Percentiles rank a stretch among this genome's conserved stretches.
Evolutionary conservation across 2,113 vertebrate genomes (phyloP).

Genomic region (Aviceda subcristata): DNA sequence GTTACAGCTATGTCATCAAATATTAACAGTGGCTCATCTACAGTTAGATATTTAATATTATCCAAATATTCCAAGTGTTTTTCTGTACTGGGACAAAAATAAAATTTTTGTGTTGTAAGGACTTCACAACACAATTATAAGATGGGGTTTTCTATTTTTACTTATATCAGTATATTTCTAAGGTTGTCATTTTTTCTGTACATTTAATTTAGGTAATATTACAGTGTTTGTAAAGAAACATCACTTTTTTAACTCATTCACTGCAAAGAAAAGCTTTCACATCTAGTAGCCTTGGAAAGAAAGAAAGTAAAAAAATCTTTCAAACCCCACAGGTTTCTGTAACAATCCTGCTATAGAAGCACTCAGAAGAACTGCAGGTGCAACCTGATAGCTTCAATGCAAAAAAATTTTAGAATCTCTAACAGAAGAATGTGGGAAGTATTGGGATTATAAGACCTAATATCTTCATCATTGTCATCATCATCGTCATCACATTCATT

Average conservation of each 20-base stretch:
- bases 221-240: not conserved
- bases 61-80: not conserved
- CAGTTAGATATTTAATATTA: slow-evolving; percentile 24
- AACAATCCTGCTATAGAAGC: not conserved
- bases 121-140: not conserved
- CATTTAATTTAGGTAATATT: not conserved
- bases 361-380: not conserved
- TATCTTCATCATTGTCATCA: not conserved
- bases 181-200: not conserved
- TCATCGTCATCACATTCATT: not conserved
- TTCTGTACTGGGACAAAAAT: not conserved
- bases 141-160: not conserved
- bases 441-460: not conserved
- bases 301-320: not conserved
- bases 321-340: not conserved
- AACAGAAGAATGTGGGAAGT: not conserved
- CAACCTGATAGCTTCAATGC: not conserved
- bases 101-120: not conserved
- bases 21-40: slow-evolving; percentile 43
- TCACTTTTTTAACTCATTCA: not conserved
- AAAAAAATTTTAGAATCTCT: not conserved
- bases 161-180: not conserved
- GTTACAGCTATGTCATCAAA: slow-evolving; percentile 41
- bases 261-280: not conserved
- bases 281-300: not conserved